Conservation (phyloP, 2,113 vertebrate species). For the Cinclus cinclus region DNA sequence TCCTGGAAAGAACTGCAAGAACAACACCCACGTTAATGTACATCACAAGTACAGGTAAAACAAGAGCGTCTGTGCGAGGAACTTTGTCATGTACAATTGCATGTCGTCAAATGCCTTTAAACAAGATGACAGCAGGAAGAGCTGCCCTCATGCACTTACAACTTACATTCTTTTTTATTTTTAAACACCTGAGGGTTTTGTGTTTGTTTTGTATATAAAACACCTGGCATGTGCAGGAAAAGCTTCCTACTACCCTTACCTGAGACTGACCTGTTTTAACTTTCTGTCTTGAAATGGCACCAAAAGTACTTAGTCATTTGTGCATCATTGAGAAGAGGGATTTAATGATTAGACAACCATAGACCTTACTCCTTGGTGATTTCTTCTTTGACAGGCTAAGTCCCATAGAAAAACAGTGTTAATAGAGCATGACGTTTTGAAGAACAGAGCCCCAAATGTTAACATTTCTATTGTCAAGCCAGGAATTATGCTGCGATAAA, state of each 20-base stretch:
- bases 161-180: neutral
- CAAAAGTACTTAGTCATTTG: conserved; percentile 70
- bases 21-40: fast-evolving
- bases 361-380: conserved; percentile 71
- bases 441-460: conserved; percentile 72
- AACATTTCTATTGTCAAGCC: conserved; percentile 74
- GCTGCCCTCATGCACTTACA: neutral
- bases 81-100: neutral
- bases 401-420: conserved; percentile 72
- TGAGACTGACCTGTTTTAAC: conserved; percentile 51
- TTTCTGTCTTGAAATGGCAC: conserved; percentile 49
- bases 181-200: neutral
- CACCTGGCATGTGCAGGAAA: conserved; percentile 2
- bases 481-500: conserved; percentile 68
- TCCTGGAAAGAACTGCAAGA: neutral
- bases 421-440: conserved; percentile 74
- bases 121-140: neutral
- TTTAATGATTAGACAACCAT: conserved; percentile 71
- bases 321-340: conserved; percentile 69
- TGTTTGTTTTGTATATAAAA: neutral
- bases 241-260: neutral
- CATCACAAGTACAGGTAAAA: neutral
- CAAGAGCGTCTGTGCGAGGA: no score
- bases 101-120: neutral
- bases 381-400: conserved; percentile 73